These are phyloP conservation scores for Tiliacea aurago DNA, from an alignment of 2,888 invertebrate species.

Conservation along the genomic window DNA sequence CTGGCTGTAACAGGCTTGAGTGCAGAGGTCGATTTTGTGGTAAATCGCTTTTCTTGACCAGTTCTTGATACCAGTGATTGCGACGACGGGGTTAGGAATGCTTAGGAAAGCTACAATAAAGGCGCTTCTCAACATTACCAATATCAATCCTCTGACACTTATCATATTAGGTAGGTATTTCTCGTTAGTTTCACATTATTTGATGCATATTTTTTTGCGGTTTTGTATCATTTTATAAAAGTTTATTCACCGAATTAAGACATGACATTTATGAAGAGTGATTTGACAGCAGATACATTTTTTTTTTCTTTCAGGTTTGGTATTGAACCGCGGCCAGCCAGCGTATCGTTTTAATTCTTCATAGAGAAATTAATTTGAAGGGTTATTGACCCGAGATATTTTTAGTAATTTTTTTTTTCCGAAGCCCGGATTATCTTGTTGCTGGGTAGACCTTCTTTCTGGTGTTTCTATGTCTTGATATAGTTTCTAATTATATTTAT, in stretches of 20 bases:
- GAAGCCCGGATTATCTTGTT: background rate
- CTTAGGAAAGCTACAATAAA: constrained; percentile 81
- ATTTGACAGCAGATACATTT: constrained; percentile 53
- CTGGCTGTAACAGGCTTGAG: constrained; percentile 84
- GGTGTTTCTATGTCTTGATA: background rate
- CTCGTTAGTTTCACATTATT: constrained; percentile 52
- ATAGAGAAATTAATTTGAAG: constrained; percentile 16
- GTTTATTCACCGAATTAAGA: constrained; percentile 47
- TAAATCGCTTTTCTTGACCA: constrained; percentile 83
- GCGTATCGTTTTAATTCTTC: constrained; percentile 18
- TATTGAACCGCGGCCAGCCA: constrained; percentile 38
- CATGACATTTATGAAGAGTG: constrained; percentile 38
- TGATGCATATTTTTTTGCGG: constrained; percentile 52
- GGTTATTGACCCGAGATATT: constrained; percentile 14
- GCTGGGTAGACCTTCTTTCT: background rate
- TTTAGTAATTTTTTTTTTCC: background rate
- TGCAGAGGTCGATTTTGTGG: constrained; percentile 85
- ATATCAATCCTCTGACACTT: constrained; percentile 72
- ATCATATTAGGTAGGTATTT: constrained; percentile 71
- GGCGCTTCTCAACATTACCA: constrained; percentile 83
- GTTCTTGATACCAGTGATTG: constrained; percentile 79
- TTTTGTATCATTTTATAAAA: constrained; percentile 65
- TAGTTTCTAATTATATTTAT: background rate
- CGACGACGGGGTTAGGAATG: constrained; percentile 81
- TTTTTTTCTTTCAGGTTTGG: constrained; percentile 48